Percentiles rank a stretch among this genome's conserved stretches.
Conservation (phyloP, 2,888 invertebrate species). For the Pterostichus madidus region DNA sequence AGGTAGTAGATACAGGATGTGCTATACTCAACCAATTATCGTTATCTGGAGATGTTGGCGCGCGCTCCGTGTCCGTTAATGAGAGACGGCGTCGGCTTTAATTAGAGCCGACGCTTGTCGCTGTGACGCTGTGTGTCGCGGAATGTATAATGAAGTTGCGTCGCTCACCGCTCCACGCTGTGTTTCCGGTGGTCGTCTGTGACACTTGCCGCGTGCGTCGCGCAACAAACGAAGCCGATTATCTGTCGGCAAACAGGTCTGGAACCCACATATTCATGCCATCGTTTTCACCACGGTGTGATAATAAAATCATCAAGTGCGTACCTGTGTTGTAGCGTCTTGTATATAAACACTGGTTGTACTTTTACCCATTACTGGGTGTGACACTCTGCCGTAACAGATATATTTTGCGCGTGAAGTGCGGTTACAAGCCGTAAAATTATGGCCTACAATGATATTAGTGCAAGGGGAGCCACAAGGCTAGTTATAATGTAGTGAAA, state of each 20-base stretch:
- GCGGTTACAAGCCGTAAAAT: too few species aligned
- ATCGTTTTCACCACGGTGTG: too few species aligned
- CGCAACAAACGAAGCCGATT: constrained; percentile 71
- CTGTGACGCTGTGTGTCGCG: constrained; percentile 65
- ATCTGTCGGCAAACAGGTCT: constrained; percentile 49
- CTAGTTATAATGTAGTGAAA: too few species aligned
- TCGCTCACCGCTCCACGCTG: constrained; percentile 60
- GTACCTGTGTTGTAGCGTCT: too few species aligned
- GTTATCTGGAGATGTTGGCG: constrained; percentile 43
- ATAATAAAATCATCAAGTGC: too few species aligned
- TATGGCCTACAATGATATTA: too few species aligned
- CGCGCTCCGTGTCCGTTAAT: constrained; percentile 51
- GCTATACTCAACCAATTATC: constrained; percentile 39
- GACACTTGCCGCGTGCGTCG: constrained; percentile 60
- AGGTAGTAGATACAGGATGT: too few species aligned
- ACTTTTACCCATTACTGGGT: too few species aligned
- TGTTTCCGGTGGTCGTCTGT: constrained; percentile 68
- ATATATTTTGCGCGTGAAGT: too few species aligned
- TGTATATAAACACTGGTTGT: too few species aligned
- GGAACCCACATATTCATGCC: neutral
- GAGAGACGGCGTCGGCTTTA: constrained; percentile 68
- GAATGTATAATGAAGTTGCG: constrained; percentile 71
- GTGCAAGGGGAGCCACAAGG: too few species aligned
- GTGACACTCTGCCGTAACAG: too few species aligned
- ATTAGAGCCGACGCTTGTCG: constrained; percentile 69